A percentile compares a stretch with the other conserved stretches of the same genome.
phyloP scores from a whole-genome alignment of 1,140 invertebrate species.

The Chrysomallon squamiferum region DNA sequence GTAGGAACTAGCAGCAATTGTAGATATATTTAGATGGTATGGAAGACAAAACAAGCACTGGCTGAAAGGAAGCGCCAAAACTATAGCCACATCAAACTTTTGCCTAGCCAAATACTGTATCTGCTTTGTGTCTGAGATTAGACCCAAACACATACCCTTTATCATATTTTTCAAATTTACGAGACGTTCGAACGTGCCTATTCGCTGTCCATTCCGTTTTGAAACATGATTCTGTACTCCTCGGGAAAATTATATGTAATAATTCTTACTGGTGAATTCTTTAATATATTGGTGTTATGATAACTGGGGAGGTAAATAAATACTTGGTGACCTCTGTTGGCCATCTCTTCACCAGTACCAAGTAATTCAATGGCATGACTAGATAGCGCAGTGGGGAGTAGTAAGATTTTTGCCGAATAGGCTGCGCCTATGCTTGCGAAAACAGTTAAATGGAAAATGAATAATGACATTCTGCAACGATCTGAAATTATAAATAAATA shows the following conservation, averaged over 20 bases:
- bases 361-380: slow-evolving; percentile 17
- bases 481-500: too few relatives aligned
- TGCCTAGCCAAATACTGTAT: not conserved
- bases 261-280: not conserved
- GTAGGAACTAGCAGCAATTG: not conserved
- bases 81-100: not conserved
- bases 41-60: not conserved
- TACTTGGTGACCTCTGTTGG: slow-evolving; percentile 12
- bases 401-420: slow-evolving; percentile 7
- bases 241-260: not conserved
- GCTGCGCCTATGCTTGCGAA: too few relatives aligned
- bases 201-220: not conserved
- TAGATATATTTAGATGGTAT: not conserved
- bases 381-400: slow-evolving; percentile 7
- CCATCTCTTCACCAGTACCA: slow-evolving; percentile 8
- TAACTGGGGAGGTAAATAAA: not conserved
- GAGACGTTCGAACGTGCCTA: not conserved
- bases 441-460: too few relatives aligned
- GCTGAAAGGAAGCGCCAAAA: not conserved
- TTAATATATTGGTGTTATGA: not conserved
- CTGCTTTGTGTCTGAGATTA: not conserved
- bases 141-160: not conserved
- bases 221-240: not conserved
- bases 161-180: not conserved
- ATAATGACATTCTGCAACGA: too few relatives aligned